A percentile compares a stretch with the other conserved stretches of the same genome.
These are phyloP conservation scores for Ophioninae sp. DNA, from an alignment of 2,888 invertebrate species.

Conservation along the genomic window DNA sequence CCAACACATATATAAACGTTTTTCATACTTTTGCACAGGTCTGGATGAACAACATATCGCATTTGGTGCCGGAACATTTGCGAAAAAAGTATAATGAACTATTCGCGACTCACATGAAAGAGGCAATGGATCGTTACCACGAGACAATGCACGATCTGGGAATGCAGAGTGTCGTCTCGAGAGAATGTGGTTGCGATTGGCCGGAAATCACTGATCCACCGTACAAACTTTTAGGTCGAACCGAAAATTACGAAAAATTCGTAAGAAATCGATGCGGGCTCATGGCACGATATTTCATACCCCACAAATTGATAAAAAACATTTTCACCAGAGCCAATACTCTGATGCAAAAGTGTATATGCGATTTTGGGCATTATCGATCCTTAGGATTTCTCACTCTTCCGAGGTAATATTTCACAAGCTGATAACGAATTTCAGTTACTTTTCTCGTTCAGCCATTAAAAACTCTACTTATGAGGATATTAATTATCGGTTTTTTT, in stretches of 20 bases:
- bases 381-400: conserved; percentile 80
- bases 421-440: background rate
- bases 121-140: conserved; percentile 78
- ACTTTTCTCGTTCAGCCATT: background rate
- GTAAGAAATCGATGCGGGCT: conserved; percentile 83
- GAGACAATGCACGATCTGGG: conserved; percentile 82
- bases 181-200: conserved; percentile 83
- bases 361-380: conserved; percentile 82
- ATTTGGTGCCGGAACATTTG: conserved; percentile 83
- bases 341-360: conserved; percentile 83
- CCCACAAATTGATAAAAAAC: conserved; percentile 85
- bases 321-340: conserved; percentile 83
- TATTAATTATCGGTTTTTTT: background rate
- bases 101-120: conserved; percentile 82
- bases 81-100: conserved; percentile 83
- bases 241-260: conserved; percentile 84
- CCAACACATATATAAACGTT: background rate
- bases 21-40: conserved; percentile 62
- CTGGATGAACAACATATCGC: conserved; percentile 84
- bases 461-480: background rate
- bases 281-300: conserved; percentile 83
- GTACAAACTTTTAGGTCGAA: conserved; percentile 85
- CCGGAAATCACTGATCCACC: conserved; percentile 81
- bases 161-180: conserved; percentile 85
- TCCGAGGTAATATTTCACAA: conserved; percentile 66